Conservation (phyloP, 2,888 invertebrate genomes). For the Lordiphosa fenestrarum region DNA sequence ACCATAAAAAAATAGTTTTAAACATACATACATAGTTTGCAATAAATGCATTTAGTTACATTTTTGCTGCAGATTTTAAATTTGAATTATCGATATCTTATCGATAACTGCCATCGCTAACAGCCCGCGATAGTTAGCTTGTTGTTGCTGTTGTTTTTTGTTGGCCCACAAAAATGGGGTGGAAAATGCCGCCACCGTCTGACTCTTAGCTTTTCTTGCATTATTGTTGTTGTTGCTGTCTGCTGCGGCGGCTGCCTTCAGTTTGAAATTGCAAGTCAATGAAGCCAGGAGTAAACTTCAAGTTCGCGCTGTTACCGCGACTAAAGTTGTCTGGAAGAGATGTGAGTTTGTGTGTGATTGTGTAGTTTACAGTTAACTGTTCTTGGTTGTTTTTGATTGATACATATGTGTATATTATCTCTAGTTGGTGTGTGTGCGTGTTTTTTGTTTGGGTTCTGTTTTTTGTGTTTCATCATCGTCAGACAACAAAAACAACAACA, state of each 20-base stretch:
- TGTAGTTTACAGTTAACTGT: slow-evolving; percentile 37
- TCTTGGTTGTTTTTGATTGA: slow-evolving; percentile 13
- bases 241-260: slow-evolving; percentile 39
- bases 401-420: slow-evolving; percentile 6
- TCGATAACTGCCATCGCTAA: slow-evolving; percentile 23
- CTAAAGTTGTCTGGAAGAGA: slow-evolving; percentile 81
- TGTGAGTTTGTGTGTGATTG: slow-evolving; percentile 74
- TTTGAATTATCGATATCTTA: too few species aligned
- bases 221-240: slow-evolving; percentile 34
- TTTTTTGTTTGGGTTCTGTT: slow-evolving; percentile 41
- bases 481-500: slow-evolving; percentile 19
- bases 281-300: slow-evolving; percentile 80
- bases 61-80: too few species aligned
- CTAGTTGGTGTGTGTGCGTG: slow-evolving; percentile 1
- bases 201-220: slow-evolving; percentile 30
- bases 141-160: slow-evolving; percentile 27
- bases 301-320: slow-evolving; percentile 81
- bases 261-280: slow-evolving; percentile 80
- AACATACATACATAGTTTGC: too few species aligned
- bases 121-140: slow-evolving; percentile 26
- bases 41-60: too few species aligned
- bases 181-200: slow-evolving; percentile 45
- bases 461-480: slow-evolving; percentile 12
- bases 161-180: slow-evolving; percentile 46
- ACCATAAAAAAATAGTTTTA: too few species aligned